Base-by-base conservation (phyloP, 2,888 invertebrate genomes). In the Megastigmus dorsalis region DNA sequence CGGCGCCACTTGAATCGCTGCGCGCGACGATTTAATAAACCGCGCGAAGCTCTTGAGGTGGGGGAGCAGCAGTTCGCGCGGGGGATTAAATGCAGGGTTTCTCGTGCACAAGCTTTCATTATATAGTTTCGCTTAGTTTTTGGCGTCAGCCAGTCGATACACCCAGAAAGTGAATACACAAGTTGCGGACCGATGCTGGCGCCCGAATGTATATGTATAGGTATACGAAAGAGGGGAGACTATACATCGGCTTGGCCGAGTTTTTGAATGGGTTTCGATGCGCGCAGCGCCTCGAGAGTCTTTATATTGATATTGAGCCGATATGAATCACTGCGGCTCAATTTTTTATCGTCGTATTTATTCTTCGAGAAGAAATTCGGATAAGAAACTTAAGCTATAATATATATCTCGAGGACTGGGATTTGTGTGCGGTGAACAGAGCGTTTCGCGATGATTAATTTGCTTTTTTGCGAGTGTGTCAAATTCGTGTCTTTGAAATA, bases 11-110 rank as follows among this genome's bases (percentile, higher is more conserved):
- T 38, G 43, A 38, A 36, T 57, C 38, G 23, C 23, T 38, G n/a
- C n/a, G n/a, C n/a, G n/a, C n/a, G 10, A 55, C 55, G 66, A 45
- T 55, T 67, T 67, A 67, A 67, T 67, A 55, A 67, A n/a, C 55
- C 67, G 23, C 67, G 23, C 67, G 45, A 43, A 67, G 55, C 55
- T 55, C 55, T 38, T 62, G 28, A 2, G n/a, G 9, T 33, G 9
- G 33, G 9, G 4, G 9, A 4, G 33, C 9, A 33, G 5, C 4
- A 33, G 45, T 4, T 18, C 4, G n/a, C 23, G 18, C 2, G 50
- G 38, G 57, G 23, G 38, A 4, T n/a, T n/a, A n/a, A n/a, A n/a
- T n/a, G n/a, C n/a, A 10, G 57, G 36, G 59, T 15, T n/a, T 30
- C 45, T 54, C 54, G n/a, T n/a, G 69, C 33, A 43, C n/a, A n/a